Evolutionary conservation across 2,797 vertebrate species (phyloP).

Genomic region (Gallinago solitaria): DNA sequence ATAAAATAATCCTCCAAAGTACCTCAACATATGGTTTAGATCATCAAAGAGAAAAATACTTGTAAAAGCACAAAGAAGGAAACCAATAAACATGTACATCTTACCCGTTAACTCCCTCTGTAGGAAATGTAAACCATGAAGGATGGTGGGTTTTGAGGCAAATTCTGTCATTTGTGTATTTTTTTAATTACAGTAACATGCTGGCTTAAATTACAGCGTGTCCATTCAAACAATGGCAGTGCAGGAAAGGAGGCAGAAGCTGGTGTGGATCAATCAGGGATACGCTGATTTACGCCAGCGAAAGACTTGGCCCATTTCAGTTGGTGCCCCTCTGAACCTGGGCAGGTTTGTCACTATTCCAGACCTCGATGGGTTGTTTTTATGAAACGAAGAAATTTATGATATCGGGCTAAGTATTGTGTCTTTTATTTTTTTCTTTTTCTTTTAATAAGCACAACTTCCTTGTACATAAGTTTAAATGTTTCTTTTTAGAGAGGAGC

Average conservation of each 20-base stretch:
- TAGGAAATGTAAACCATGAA: conserved; percentile 66
- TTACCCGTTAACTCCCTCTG: conserved; percentile 65
- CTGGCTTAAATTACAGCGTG: conserved; percentile 45
- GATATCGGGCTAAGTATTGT: background rate
- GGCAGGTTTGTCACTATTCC: background rate
- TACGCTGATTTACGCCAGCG: background rate
- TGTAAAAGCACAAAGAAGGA: conserved; percentile 69
- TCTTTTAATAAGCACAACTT: background rate
- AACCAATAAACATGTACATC: conserved; percentile 66
- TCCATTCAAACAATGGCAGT: background rate
- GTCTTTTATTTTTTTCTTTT: background rate
- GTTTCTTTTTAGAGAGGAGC: background rate
- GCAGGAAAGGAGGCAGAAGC: conserved; percentile 3
- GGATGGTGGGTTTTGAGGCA: conserved; percentile 49
- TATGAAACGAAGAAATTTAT: background rate
- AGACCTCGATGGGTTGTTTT: background rate
- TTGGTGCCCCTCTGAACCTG: background rate
- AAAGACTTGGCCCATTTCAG: fast-evolving
- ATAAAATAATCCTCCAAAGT: conserved; percentile 77
- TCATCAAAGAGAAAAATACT: conserved; percentile 75
- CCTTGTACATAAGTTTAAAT: background rate
- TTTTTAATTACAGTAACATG: conserved; percentile 67
- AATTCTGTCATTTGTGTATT: conserved; percentile 62
- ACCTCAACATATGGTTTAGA: conserved; percentile 76
- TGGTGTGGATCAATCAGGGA: background rate